These are phyloP conservation scores for Globodera rostochiensis DNA, from an alignment of 1,140 invertebrate species.

Conservation along the genomic window DNA sequence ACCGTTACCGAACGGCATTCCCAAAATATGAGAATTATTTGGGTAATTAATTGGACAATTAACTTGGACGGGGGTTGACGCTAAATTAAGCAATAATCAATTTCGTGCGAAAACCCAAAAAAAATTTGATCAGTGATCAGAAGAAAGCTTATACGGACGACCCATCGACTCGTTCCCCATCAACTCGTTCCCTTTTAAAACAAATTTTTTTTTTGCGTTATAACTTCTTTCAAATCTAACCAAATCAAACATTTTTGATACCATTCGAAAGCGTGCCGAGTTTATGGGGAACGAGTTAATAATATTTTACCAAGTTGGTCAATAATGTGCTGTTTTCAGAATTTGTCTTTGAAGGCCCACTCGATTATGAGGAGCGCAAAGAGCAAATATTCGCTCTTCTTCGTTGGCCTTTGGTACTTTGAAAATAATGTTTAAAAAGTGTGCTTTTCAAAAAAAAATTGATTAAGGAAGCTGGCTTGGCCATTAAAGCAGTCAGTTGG, in stretches of 20 bases:
- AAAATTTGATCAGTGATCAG: neutral
- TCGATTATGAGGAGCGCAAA: slow-evolving; percentile 28
- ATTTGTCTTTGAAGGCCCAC: slow-evolving; percentile 47
- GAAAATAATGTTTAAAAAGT: neutral
- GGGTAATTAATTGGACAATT: slow-evolving; percentile 15
- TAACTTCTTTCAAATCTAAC: no score
- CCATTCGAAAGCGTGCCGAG: no score
- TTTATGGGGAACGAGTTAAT: no score
- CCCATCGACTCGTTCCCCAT: no score
- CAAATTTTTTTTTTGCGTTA: neutral
- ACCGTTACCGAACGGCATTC: slow-evolving; percentile 29
- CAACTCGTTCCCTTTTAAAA: no score
- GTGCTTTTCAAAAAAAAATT: neutral
- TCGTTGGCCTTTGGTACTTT: slow-evolving; percentile 29
- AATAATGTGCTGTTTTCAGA: neutral
- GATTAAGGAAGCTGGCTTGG: slow-evolving; percentile 39
- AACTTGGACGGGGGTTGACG: no score
- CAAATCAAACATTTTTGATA: no score
- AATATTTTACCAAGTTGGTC: no score
- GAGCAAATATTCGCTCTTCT: slow-evolving; percentile 42
- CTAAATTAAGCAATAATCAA: neutral
- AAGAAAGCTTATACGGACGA: no score
- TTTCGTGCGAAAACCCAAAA: neutral
- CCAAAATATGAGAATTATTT: slow-evolving; percentile 50
- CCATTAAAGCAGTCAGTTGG: slow-evolving; percentile 49